A percentile compares a stretch with the other conserved stretches of the same genome.
Evolutionary conservation across 2,797 vertebrate species (phyloP).

Genomic region (Diplodus puntazzo): DNA sequence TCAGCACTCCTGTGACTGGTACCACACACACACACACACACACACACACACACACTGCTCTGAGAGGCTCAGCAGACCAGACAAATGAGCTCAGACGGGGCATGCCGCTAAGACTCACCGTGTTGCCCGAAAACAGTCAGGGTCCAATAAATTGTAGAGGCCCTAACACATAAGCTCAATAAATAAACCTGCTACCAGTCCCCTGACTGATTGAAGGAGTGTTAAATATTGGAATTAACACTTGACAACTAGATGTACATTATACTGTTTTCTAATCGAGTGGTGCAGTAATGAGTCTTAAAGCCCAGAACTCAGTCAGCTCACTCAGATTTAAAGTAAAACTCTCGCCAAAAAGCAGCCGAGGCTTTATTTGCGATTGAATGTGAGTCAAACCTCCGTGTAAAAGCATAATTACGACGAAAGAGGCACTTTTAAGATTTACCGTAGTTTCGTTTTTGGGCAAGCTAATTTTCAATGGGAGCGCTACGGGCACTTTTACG

Average conservation of each 20-base stretch:
- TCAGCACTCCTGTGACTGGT: slow-evolving; percentile 41
- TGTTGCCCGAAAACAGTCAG: not conserved
- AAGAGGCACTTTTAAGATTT: too few relatives aligned
- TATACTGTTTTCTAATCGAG: not conserved
- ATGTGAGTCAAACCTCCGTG: too few relatives aligned
- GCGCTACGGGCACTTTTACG: too few relatives aligned
- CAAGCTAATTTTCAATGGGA: too few relatives aligned
- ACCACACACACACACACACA: not conserved
- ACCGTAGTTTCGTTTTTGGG: too few relatives aligned
- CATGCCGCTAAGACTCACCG: not conserved
- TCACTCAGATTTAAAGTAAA: too few relatives aligned
- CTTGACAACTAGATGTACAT: not conserved
- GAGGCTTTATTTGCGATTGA: too few relatives aligned
- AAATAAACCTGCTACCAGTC: not conserved
- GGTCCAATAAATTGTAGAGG: not conserved
- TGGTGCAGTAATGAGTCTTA: not conserved
- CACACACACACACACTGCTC: not conserved
- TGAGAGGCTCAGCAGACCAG: slow-evolving; percentile 13
- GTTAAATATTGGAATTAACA: not conserved
- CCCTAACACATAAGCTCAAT: not conserved
- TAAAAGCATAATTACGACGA: too few relatives aligned
- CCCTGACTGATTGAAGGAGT: not conserved
- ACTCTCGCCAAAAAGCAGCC: too few relatives aligned
- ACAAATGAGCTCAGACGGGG: not conserved
- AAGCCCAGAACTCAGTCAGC: too few relatives aligned